These are phyloP conservation scores for Glaucomys volans DNA, from an alignment of 2,113 vertebrate genomes.

Conservation along the genomic window DNA sequence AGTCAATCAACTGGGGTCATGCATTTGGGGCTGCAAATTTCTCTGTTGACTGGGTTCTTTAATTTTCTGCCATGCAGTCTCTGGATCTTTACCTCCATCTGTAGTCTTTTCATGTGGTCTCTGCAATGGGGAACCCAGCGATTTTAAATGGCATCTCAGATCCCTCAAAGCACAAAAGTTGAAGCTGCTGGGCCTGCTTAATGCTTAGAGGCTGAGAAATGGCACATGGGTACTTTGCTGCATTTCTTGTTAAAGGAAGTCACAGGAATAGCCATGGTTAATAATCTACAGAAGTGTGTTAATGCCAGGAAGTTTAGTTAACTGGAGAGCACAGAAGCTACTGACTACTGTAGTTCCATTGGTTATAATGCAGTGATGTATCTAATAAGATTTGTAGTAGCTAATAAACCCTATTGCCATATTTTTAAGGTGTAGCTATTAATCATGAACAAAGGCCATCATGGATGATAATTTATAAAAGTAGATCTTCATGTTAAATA, in stretches of 20 bases:
- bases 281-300: neutral
- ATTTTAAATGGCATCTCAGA: neutral
- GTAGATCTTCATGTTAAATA: neutral
- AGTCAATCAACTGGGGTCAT: neutral
- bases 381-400: slow-evolving; percentile 37
- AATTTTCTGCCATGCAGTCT: neutral
- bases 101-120: neutral
- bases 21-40: neutral
- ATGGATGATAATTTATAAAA: neutral
- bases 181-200: neutral
- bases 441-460: neutral
- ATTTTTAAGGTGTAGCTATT: neutral
- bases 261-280: neutral
- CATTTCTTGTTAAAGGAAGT: neutral
- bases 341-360: neutral
- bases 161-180: neutral
- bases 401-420: neutral
- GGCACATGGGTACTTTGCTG: neutral
- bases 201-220: neutral
- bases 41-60: neutral
- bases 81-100: neutral
- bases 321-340: neutral
- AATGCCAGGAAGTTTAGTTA: neutral
- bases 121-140: neutral
- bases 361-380: neutral